A percentile compares a stretch with the other conserved stretches of the same genome.
Evolutionary conservation across 2,113 vertebrate species (phyloP).

Genomic region (Rhinolophus ferrumequinum): DNA sequence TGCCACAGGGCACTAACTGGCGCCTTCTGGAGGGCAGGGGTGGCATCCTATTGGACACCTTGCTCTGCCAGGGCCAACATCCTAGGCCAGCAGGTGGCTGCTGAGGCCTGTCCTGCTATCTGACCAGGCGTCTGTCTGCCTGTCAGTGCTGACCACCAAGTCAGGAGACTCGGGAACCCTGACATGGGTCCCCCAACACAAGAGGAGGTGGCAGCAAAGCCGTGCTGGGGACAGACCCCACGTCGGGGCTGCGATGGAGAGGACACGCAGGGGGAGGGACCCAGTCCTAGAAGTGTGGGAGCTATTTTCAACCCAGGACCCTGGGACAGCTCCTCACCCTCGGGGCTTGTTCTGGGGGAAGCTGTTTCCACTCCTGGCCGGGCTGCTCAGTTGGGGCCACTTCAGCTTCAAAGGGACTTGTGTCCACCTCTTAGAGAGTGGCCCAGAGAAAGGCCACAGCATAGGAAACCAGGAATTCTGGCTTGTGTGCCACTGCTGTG

Average conservation of each 20-base stretch:
- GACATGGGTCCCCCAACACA: background rate
- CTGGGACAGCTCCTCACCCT: background rate
- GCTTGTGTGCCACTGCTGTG: background rate
- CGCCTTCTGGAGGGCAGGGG: background rate
- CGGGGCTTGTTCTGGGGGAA: background rate
- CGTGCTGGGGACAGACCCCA: background rate
- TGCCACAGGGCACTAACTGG: fast-evolving
- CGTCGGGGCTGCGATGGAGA: background rate
- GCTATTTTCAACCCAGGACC: background rate
- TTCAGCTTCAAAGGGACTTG: background rate
- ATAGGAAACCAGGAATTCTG: background rate
- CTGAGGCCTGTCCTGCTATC: background rate
- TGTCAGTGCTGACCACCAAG: background rate
- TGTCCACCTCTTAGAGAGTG: background rate
- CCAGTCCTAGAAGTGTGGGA: fast-evolving
- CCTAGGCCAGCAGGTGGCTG: background rate
- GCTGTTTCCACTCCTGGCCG: background rate
- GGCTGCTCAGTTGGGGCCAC: background rate
- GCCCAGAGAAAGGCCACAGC: background rate
- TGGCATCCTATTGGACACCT: fast-evolving
- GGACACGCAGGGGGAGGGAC: background rate
- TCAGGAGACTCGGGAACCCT: background rate
- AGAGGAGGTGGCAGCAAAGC: background rate
- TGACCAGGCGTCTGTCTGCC: background rate
- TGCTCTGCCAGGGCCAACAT: background rate